Percentiles rank a stretch among this genome's conserved stretches.
Conservation (phyloP, 2,888 invertebrate genomes). For the Dryomyza anilis region DNA sequence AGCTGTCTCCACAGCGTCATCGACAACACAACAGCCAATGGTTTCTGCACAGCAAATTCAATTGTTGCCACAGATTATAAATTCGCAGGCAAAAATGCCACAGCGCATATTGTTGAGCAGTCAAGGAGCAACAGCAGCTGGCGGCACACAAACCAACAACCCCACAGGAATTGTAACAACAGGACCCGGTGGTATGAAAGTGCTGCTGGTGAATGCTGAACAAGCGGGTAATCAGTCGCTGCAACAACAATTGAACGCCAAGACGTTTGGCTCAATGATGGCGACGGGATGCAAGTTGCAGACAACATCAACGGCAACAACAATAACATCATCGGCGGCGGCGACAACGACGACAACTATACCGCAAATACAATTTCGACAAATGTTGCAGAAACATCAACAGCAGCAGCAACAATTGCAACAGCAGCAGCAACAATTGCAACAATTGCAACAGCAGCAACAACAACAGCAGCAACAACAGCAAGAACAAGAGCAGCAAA, state of each 20-base stretch:
- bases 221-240: constrained; percentile 39
- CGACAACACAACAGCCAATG: constrained; percentile 15
- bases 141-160: constrained; percentile 34
- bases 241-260: too few relatives aligned
- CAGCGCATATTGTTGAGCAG: constrained; percentile 45
- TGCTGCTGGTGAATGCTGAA: constrained; percentile 57
- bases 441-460: not conserved
- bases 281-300: constrained; percentile 27
- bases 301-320: constrained; percentile 36
- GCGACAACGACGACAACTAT: too few relatives aligned
- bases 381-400: constrained; percentile 34
- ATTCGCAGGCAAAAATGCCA: constrained; percentile 26
- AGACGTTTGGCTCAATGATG: constrained; percentile 13
- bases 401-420: constrained; percentile 32
- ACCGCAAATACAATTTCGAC: constrained; percentile 34
- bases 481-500: not conserved
- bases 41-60: constrained; percentile 17
- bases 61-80: constrained; percentile 33
- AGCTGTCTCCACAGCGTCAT: constrained; percentile 26
- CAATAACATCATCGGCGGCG: too few relatives aligned
- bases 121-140: not conserved
- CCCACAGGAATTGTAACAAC: constrained; percentile 43
- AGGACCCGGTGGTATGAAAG: constrained; percentile 56
- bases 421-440: constrained; percentile 26
- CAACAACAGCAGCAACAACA: too few relatives aligned